A percentile compares a stretch with the other conserved stretches of the same genome.
phyloP scores from a whole-genome alignment of 2,888 invertebrate species.

The Hirtodrosophila histrioides region DNA sequence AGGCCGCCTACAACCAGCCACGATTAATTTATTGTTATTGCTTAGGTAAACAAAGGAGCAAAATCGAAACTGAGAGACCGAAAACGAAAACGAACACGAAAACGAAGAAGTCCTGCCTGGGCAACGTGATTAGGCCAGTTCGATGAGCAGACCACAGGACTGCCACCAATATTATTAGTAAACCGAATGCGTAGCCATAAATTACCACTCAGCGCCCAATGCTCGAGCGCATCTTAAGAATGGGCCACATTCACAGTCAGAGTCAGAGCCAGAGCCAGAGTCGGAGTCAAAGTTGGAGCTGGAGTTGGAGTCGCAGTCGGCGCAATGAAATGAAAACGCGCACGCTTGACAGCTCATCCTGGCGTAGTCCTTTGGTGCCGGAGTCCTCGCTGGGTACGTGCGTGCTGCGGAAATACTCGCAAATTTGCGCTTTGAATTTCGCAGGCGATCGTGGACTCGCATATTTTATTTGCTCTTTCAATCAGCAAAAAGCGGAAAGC shows the following conservation, averaged over 20 bases:
- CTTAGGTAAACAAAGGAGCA: slow-evolving; percentile 75
- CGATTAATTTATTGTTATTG: slow-evolving; percentile 80
- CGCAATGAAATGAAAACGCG: slow-evolving; percentile 65
- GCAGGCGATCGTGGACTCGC: slow-evolving; percentile 68
- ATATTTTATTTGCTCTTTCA: slow-evolving; percentile 76
- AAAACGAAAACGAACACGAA: background rate
- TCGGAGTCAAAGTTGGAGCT: slow-evolving; percentile 1
- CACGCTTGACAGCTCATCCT: slow-evolving; percentile 44
- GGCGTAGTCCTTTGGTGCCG: background rate
- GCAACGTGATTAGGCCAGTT: slow-evolving; percentile 49
- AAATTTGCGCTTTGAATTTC: slow-evolving; percentile 73
- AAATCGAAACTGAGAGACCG: slow-evolving; percentile 48
- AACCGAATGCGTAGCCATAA: slow-evolving; percentile 79
- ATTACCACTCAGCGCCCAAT: slow-evolving; percentile 69
- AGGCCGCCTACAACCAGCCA: background rate
- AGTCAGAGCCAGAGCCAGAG: background rate
- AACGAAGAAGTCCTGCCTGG: background rate
- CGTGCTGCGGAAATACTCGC: slow-evolving; percentile 70
- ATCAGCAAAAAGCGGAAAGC: slow-evolving; percentile 67
- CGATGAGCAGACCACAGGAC: slow-evolving; percentile 31
- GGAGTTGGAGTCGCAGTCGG: slow-evolving; percentile 14
- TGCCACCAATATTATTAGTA: slow-evolving; percentile 67
- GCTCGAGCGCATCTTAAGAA: slow-evolving; percentile 66
- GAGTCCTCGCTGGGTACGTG: slow-evolving; percentile 45
- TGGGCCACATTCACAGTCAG: slow-evolving; percentile 16